Conservation (phyloP, 2,113 vertebrate species). For the Melanocharis versteri region DNA sequence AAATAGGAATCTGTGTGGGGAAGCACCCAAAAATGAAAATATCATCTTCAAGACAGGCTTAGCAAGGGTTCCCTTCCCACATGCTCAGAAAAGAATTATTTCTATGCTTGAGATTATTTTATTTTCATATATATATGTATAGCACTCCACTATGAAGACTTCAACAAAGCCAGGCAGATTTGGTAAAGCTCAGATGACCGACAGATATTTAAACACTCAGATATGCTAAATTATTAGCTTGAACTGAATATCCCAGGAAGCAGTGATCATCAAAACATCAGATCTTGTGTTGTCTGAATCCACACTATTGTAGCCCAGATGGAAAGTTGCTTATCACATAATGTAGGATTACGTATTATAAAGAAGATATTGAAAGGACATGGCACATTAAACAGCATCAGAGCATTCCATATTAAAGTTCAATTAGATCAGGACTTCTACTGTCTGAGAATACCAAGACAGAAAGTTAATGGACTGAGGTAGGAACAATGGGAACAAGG, state of each 20-base stretch:
- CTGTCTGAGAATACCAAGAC: slow-evolving; percentile 52
- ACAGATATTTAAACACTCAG: background rate
- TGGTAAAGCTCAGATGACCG: background rate
- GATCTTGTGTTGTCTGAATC: background rate
- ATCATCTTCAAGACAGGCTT: background rate
- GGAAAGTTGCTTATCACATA: slow-evolving; percentile 2
- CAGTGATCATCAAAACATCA: slow-evolving; percentile 22
- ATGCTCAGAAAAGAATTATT: background rate
- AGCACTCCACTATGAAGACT: background rate
- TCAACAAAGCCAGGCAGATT: background rate
- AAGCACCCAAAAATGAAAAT: background rate
- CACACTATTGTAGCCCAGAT: background rate
- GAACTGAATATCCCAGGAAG: background rate
- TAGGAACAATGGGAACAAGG: slow-evolving; percentile 70
- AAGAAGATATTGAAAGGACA: slow-evolving; percentile 48
- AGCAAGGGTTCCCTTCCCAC: background rate
- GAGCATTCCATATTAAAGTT: slow-evolving; percentile 75
- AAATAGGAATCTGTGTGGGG: background rate
- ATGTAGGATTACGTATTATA: background rate
- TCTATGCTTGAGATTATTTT: background rate
- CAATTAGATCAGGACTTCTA: slow-evolving; percentile 70
- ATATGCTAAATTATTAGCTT: slow-evolving; percentile 45
- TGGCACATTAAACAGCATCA: slow-evolving; percentile 73
- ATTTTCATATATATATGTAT: background rate
- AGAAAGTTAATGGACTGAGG: slow-evolving; percentile 59